Evolutionary conservation across 2,888 invertebrate species (phyloP), one percentile per base, ranked within the genome.

Genomic region (Euproctis similis): DNA sequence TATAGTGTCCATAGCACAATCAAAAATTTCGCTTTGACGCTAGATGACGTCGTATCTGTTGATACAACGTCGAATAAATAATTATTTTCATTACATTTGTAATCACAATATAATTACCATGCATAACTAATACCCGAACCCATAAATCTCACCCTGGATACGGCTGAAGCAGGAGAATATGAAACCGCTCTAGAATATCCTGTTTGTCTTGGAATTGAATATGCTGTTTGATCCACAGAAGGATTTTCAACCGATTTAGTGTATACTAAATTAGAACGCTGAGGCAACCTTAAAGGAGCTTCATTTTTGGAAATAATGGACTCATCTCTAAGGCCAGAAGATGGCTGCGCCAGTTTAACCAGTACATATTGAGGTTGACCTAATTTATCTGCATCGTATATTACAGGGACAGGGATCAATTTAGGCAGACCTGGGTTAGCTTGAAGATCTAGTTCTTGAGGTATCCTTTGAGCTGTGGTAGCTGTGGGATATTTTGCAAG

Each of bases 111-210:
- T 8, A 14, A 14, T 58, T 46, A 71, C 54, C 60, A 73, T 34
- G 56, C 63, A 35, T 69, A 66, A 24, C 40, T 46, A 2, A 59
- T 55, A 22, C 64, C 89, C 24, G 86, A 76, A 29, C 88, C 88
- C 30, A 84, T 81, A 66, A 88, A 90, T 42, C 76, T 76, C 42
- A 86, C 86, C 56, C 86, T 86, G 36, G 88, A 87, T 10, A 88
- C 87, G 3, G 43, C 36, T 7, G 48, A 36, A 10, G 58, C 45
- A 3, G 58, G 53, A 5, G 57, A 51, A 29, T 45, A 56, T 2
- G 32, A 23, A 0, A 34, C 24, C 11, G 39, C 36, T 34, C 30
- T 48, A 13, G 36, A 23, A 39, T 44, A 34, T 8, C 29, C 31
- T 8, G 33, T 23, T 11, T 34, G 17, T 8, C 16, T 17, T 8